Evolutionary conservation across 2,797 vertebrate species (phyloP).

Genomic region (Clamator glandarius): DNA sequence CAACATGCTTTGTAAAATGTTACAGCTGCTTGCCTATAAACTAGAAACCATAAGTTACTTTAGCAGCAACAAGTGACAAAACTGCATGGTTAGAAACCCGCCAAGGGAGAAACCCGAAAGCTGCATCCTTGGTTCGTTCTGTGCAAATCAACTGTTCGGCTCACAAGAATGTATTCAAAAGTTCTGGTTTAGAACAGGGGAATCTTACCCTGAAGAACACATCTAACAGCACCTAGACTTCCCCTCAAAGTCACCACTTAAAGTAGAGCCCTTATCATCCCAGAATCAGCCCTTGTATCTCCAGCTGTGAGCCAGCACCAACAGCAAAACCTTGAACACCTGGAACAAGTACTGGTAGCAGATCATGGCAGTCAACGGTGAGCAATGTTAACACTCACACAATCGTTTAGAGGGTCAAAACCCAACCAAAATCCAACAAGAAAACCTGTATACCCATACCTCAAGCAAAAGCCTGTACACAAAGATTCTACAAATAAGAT

Average conservation of each 20-base stretch:
- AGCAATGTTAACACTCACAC: background rate
- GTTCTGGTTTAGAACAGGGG: background rate
- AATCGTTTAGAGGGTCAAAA: background rate
- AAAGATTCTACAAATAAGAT: background rate
- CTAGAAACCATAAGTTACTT: background rate
- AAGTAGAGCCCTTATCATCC: background rate
- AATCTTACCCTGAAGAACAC: background rate
- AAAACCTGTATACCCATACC: background rate
- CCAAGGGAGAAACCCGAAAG: background rate
- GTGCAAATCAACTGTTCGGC: background rate
- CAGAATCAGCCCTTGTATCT: background rate
- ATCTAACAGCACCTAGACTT: background rate
- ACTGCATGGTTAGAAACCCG: background rate
- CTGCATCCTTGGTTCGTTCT: background rate
- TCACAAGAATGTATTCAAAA: background rate
- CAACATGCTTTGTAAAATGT: background rate
- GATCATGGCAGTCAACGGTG: background rate
- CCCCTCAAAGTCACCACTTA: background rate
- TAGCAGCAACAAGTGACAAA: background rate
- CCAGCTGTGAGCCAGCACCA: background rate
- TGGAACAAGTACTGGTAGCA: background rate
- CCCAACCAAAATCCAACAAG: background rate
- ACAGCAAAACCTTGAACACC: background rate
- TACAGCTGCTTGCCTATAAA: background rate
- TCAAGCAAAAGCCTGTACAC: background rate